phyloP scores from a whole-genome alignment of 30 jellyfish, hydroid and myxozoan genomes.

The Chrysaora quinquecirrha region DNA sequence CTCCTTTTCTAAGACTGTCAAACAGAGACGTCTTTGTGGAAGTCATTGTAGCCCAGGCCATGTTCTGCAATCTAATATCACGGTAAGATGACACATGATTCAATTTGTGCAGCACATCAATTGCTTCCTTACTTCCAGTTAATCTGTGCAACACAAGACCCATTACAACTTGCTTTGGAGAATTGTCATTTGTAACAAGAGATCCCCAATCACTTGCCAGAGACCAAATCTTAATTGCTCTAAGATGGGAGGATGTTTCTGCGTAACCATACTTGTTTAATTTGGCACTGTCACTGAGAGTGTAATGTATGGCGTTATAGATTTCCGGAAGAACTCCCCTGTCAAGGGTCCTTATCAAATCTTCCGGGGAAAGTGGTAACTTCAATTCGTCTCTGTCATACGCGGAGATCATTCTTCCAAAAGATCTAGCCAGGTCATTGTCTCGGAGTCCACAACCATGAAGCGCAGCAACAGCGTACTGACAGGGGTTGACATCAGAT shows the following conservation, averaged over 20 bases:
- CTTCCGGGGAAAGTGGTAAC: conserved; percentile 17
- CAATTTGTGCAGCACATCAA: conserved; percentile 1
- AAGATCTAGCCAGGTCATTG: conserved; percentile 9
- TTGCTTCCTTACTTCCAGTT: conserved; percentile 20
- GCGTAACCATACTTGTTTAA: background rate
- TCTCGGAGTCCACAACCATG: conserved; percentile 21
- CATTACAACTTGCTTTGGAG: conserved; percentile 10
- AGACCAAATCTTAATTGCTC: conserved; percentile 30
- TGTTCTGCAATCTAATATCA: conserved; percentile 11
- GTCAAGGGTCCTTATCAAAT: conserved; percentile 2
- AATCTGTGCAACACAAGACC: conserved; percentile 9
- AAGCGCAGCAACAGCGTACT: conserved; percentile 18
- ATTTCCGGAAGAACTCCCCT: conserved; percentile 1
- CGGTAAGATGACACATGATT: background rate
- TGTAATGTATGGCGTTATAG: conserved; percentile 1
- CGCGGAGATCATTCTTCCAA: conserved; percentile 11
- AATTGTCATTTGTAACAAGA: background rate
- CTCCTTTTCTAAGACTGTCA: conserved; percentile 5
- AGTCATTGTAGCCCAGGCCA: conserved; percentile 6
- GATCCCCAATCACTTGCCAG: conserved; percentile 36
- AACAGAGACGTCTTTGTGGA: background rate
- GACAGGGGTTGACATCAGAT: conserved; percentile 6
- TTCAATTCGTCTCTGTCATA: background rate
- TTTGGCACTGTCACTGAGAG: conserved; percentile 3
- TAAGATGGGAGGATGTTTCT: background rate